phyloP scores from a whole-genome alignment of 2,113 vertebrate species.

The Corydoras maculifer region DNA sequence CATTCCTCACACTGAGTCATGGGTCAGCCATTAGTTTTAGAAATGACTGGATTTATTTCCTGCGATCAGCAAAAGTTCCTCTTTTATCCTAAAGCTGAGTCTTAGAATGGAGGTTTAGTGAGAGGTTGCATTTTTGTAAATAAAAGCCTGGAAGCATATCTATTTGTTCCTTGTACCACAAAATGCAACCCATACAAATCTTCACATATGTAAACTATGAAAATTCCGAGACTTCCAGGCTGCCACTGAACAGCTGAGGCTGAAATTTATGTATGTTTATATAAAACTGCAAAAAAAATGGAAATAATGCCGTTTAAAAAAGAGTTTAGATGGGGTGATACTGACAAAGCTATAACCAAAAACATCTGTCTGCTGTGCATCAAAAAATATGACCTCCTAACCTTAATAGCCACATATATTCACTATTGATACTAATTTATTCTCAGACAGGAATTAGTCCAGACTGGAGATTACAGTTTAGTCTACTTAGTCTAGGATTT shows the following conservation, averaged over 20 bases:
- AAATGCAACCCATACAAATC: no score
- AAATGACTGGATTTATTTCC: conserved; percentile 26
- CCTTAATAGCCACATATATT: neutral
- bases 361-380: neutral
- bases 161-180: neutral
- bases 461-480: conserved; percentile 3
- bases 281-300: no score
- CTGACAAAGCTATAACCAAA: no score
- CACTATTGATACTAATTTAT: neutral
- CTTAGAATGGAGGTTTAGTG: neutral
- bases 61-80: conserved; percentile 29
- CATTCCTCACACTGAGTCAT: conserved; percentile 37
- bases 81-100: conserved; percentile 29
- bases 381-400: neutral
- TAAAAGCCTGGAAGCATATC: neutral
- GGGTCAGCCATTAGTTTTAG: conserved; percentile 28
- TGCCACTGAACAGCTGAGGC: no score
- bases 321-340: no score
- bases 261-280: no score
- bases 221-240: no score
- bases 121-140: conserved; percentile 9
- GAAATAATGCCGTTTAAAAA: no score
- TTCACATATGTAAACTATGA: no score
- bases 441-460: neutral
- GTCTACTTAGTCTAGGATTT: neutral